Evolutionary conservation across 2,113 vertebrate genomes (phyloP).

Genomic region (Montifringilla adamsi): DNA sequence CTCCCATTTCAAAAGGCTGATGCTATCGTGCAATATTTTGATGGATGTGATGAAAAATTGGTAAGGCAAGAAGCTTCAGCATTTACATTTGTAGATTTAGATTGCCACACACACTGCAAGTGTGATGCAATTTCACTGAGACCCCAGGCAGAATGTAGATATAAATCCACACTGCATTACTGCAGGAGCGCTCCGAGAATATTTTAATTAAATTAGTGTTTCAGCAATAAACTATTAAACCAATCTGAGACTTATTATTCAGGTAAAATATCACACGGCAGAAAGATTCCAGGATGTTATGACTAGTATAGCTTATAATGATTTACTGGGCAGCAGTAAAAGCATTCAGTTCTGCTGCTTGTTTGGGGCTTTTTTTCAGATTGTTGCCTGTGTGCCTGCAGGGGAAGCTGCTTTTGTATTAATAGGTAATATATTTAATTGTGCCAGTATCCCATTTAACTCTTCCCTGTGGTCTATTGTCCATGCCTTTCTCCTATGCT

Average conservation of each 20-base stretch:
- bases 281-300: constrained; percentile 8
- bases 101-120: constrained; percentile 15
- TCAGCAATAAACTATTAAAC: constrained; percentile 42
- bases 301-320: not conserved
- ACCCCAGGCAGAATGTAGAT: constrained; percentile 7
- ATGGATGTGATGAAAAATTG: constrained; percentile 1
- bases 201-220: constrained; percentile 51
- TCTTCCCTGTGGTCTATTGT: not conserved
- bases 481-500: not conserved
- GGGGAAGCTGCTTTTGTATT: not conserved
- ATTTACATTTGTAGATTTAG: not conserved
- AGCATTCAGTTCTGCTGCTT: not conserved
- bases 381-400: not conserved
- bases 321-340: not conserved
- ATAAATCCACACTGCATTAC: not conserved
- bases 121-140: constrained; percentile 36
- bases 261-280: not conserved
- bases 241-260: constrained; percentile 1
- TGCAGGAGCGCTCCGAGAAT: not conserved
- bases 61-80: not conserved
- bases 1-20: not conserved
- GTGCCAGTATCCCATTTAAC: not conserved
- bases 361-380: not conserved
- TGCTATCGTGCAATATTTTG: not conserved
- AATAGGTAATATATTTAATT: not conserved